Evolutionary conservation across 2,113 vertebrate genomes (phyloP).

Genomic region (Grallaria varia): DNA sequence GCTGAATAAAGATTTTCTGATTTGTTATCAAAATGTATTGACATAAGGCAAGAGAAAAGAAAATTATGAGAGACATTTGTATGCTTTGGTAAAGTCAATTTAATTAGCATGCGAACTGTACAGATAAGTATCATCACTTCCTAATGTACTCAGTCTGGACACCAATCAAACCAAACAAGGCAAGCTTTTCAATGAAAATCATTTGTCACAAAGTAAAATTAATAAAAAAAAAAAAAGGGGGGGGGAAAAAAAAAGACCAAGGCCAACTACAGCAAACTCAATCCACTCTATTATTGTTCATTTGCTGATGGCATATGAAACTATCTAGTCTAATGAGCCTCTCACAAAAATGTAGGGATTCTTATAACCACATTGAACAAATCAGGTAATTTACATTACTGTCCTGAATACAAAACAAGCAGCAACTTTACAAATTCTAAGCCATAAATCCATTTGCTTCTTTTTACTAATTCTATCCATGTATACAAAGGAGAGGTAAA

Average conservation of each 20-base stretch:
- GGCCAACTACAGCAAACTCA: background rate
- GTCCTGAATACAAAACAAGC: background rate
- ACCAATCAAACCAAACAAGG: slow-evolving; percentile 50
- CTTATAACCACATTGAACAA: background rate
- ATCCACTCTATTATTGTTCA: background rate
- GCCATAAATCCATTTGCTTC: background rate
- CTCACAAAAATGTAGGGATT: background rate
- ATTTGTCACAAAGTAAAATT: background rate
- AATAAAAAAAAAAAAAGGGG: background rate
- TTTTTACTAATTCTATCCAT: background rate
- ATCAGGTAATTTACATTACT: background rate
- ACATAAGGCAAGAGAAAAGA: slow-evolving; percentile 32
- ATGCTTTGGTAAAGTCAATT: slow-evolving; percentile 11
- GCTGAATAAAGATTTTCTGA: slow-evolving; percentile 45
- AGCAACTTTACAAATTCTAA: background rate
- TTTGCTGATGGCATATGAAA: slow-evolving; percentile 6
- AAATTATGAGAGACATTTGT: slow-evolving; percentile 49
- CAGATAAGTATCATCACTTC: slow-evolving; percentile 31
- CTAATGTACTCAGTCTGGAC: background rate
- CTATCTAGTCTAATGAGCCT: background rate
- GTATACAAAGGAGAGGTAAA: background rate
- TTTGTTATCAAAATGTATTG: slow-evolving; percentile 13
- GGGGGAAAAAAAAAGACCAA: background rate
- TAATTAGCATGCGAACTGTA: slow-evolving; percentile 34
- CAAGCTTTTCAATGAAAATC: slow-evolving; percentile 15